Percentiles rank a stretch among this genome's conserved stretches.
phyloP scores from a whole-genome alignment of 2,888 invertebrate species.

The Torymus texanus region DNA sequence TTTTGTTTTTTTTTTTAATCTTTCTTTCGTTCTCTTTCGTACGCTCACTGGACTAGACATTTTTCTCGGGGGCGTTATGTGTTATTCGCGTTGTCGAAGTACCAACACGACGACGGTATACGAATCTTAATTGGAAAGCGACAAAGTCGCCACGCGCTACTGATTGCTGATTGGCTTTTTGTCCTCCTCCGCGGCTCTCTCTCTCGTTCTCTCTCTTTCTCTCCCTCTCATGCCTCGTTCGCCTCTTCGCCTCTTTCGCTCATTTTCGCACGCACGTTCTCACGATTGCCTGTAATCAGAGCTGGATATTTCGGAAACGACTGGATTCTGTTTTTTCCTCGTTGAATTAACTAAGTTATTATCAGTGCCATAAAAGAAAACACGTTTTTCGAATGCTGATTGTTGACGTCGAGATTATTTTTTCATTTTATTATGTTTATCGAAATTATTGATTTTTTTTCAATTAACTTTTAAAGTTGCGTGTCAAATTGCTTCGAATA shows the following conservation, averaged over 20 bases:
- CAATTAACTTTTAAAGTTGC: too few species aligned
- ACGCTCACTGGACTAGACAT: constrained; percentile 13
- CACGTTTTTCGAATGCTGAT: neutral
- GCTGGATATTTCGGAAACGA: constrained; percentile 41
- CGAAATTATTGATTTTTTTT: neutral
- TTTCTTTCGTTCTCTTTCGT: too few species aligned
- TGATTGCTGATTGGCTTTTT: constrained; percentile 60
- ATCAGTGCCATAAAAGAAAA: neutral
- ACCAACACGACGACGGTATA: constrained; percentile 33
- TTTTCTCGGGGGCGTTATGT: neutral
- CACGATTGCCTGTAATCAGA: constrained; percentile 47
- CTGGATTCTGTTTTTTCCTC: constrained; percentile 8
- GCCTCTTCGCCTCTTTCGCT: constrained; percentile 44
- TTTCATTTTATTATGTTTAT: neutral
- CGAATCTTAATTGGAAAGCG: constrained; percentile 50
- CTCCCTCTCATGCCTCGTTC: constrained; percentile 8
- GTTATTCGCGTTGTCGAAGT: constrained; percentile 10
- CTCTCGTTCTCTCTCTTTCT: neutral
- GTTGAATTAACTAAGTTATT: constrained; percentile 11
- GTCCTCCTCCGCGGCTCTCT: neutral
- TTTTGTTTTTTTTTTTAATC: too few species aligned
- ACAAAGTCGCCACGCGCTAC: constrained; percentile 64
- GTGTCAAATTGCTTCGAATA: too few species aligned
- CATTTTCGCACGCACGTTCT: constrained; percentile 56
- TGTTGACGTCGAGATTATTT: neutral